Conservation (phyloP, 2,797 vertebrate genomes). For the Carduelis carduelis region DNA sequence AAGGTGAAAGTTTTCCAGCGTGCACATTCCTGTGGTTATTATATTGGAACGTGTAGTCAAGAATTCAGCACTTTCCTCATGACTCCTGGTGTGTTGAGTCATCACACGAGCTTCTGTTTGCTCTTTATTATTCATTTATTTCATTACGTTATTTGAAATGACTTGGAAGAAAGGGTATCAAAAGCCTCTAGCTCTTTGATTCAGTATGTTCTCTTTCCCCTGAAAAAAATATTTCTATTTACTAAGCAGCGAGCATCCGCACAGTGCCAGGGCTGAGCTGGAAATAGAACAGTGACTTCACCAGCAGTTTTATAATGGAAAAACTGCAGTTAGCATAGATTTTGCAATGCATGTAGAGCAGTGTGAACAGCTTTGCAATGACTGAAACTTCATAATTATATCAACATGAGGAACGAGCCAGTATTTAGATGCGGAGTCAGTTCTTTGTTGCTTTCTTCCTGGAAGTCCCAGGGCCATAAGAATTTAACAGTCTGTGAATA, state of each 20-base stretch:
- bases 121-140: conserved; percentile 32
- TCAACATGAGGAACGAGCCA: conserved; percentile 24
- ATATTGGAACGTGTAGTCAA: background rate
- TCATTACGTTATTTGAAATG: conserved; percentile 34
- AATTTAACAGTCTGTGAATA: conserved; percentile 54
- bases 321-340: conserved; percentile 63
- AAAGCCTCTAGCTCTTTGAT: conserved; percentile 40
- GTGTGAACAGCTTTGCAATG: conserved; percentile 55
- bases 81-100: conserved; percentile 30
- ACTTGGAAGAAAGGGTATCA: conserved; percentile 33
- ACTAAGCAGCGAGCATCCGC: background rate
- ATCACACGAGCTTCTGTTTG: conserved; percentile 4
- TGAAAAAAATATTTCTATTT: conserved; percentile 1
- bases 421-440: conserved; percentile 33
- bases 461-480: conserved; percentile 31
- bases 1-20: background rate
- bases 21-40: background rate
- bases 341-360: conserved; percentile 46
- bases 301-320: conserved; percentile 59
- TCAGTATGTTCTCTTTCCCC: background rate
- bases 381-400: conserved; percentile 56
- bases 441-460: conserved; percentile 18
- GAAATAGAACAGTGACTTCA: conserved; percentile 63
- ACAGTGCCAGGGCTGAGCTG: conserved; percentile 46
- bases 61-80: conserved; percentile 2